phyloP scores from a whole-genome alignment of 2,888 invertebrate genomes.

The Sphaeridia pumilis region DNA sequence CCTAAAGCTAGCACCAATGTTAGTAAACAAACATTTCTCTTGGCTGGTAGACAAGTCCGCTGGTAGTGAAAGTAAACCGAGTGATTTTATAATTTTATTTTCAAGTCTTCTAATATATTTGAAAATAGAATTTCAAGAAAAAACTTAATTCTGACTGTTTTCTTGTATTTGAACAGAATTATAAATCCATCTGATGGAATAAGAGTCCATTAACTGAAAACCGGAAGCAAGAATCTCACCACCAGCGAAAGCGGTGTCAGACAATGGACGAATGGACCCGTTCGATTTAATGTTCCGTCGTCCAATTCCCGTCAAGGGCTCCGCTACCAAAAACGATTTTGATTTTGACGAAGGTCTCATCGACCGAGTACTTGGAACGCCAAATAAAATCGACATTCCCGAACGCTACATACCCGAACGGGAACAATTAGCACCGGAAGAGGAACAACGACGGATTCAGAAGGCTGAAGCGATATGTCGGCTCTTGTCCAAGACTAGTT shows the following conservation, averaged over 20 bases:
- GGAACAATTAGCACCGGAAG: slow-evolving; percentile 26
- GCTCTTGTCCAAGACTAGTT: slow-evolving; percentile 29
- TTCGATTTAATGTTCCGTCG: slow-evolving; percentile 29
- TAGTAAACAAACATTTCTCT: too few species aligned
- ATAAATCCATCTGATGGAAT: too few species aligned
- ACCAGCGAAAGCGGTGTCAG: neutral
- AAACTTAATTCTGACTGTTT: too few species aligned
- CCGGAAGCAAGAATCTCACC: too few species aligned
- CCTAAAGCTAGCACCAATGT: too few species aligned
- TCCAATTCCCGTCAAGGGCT: slow-evolving; percentile 25
- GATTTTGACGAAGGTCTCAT: slow-evolving; percentile 34
- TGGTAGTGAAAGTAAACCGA: too few species aligned
- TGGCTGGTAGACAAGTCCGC: too few species aligned
- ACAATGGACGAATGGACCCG: slow-evolving; percentile 31
- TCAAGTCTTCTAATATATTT: too few species aligned
- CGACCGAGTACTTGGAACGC: slow-evolving; percentile 33
- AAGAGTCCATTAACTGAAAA: too few species aligned
- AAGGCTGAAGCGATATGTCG: slow-evolving; percentile 35
- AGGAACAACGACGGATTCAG: slow-evolving; percentile 32
- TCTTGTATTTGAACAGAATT: too few species aligned
- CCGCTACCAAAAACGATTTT: slow-evolving; percentile 23
- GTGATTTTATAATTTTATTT: too few species aligned
- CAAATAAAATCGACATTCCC: slow-evolving; percentile 35
- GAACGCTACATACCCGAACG: slow-evolving; percentile 34
- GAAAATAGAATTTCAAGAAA: too few species aligned